Evolutionary conservation across 1,140 invertebrate species (phyloP).

Genomic region (Gonioctena quinquepunctata): DNA sequence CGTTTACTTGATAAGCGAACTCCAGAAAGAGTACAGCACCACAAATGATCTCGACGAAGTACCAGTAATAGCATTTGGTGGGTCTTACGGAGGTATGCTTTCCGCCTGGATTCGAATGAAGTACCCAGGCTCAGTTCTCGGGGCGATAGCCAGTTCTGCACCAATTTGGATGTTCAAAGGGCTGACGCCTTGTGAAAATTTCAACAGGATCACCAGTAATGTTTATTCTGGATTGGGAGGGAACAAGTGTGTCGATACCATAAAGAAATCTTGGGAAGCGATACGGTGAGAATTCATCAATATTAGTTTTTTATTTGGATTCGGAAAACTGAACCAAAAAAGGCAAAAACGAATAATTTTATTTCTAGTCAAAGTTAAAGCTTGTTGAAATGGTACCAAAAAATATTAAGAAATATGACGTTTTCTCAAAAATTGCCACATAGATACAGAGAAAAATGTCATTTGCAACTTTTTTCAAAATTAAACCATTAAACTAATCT

Average conservation of each 20-base stretch:
- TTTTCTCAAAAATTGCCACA: no score
- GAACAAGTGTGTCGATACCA: slow-evolving; percentile 73
- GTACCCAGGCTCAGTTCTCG: slow-evolving; percentile 86
- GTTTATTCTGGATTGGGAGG: slow-evolving; percentile 66
- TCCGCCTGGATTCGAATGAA: slow-evolving; percentile 95
- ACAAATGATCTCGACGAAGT: slow-evolving; percentile 40
- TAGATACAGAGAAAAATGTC: no score
- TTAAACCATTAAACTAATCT: no score
- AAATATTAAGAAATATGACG: no score
- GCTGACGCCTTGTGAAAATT: slow-evolving; percentile 79
- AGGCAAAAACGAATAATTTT: not conserved
- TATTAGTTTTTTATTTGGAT: not conserved
- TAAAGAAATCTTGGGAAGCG: slow-evolving; percentile 77
- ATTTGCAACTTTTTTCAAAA: no score
- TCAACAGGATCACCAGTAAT: slow-evolving; percentile 77
- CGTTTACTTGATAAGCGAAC: slow-evolving; percentile 76
- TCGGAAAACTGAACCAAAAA: not conserved
- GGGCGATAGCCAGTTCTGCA: slow-evolving; percentile 94
- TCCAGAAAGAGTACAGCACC: slow-evolving; percentile 57
- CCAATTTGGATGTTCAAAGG: slow-evolving; percentile 89
- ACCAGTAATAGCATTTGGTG: slow-evolving; percentile 91
- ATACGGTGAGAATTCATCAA: slow-evolving; percentile 65
- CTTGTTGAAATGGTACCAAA: no score
- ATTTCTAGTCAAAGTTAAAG: not conserved
- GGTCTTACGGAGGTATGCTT: slow-evolving; percentile 96